A percentile compares a stretch with the other conserved stretches of the same genome.
These are phyloP conservation scores for Taphrorychus bicolor DNA, from an alignment of 2,888 invertebrate genomes.

Conservation along the genomic window DNA sequence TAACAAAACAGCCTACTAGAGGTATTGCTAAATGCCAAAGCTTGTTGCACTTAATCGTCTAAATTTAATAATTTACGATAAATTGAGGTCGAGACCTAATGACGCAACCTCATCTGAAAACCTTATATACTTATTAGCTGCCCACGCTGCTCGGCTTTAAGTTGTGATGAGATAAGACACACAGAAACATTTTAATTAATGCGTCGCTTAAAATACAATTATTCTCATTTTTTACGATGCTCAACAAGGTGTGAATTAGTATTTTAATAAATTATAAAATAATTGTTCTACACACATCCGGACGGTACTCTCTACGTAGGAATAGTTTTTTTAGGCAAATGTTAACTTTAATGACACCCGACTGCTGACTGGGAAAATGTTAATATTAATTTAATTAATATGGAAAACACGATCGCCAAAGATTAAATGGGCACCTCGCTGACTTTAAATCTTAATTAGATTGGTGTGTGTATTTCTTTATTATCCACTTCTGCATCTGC, in stretches of 20 bases:
- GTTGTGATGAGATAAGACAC: background rate
- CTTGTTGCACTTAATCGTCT: background rate
- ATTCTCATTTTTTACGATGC: background rate
- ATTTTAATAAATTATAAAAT: constrained; percentile 10
- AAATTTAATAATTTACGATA: background rate
- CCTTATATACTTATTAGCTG: background rate
- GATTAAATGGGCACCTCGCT: background rate
- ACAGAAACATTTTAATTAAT: background rate
- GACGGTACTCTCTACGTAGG: background rate
- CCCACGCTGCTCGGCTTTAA: background rate
- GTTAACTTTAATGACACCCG: background rate
- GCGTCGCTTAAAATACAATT: background rate
- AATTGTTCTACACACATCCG: constrained; percentile 1
- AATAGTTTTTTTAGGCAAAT: background rate
- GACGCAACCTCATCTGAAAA: background rate
- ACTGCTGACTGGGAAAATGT: background rate
- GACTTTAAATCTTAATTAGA: background rate
- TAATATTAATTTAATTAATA: background rate
- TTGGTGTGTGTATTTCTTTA: background rate
- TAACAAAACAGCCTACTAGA: background rate
- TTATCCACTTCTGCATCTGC: background rate
- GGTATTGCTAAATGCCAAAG: background rate
- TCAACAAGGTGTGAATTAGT: constrained; percentile 7
- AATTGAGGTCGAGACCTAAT: background rate
- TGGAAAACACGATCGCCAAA: background rate